Conservation (phyloP, 2,888 invertebrate species). For the Andricus quercusramuli region DNA sequence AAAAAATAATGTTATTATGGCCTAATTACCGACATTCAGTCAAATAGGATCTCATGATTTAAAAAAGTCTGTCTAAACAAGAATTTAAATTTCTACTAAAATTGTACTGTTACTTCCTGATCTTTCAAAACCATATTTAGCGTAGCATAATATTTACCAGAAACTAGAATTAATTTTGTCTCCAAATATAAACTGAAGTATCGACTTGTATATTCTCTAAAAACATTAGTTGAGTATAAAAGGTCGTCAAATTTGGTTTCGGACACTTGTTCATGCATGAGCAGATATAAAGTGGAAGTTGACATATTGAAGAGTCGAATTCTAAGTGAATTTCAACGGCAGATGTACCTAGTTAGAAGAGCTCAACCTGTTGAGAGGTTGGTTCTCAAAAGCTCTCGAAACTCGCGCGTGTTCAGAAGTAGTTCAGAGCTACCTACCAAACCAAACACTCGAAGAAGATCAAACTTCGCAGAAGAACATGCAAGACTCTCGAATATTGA, state of each 20-base stretch:
- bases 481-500: constrained; percentile 36
- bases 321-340: constrained; percentile 60
- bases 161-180: constrained; percentile 30
- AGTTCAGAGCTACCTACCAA: constrained; percentile 46
- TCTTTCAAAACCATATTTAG: background rate
- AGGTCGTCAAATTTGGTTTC: constrained; percentile 37
- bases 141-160: constrained; percentile 3
- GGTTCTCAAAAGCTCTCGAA: constrained; percentile 52
- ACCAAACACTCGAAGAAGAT: constrained; percentile 63
- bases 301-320: constrained; percentile 50
- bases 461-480: constrained; percentile 45
- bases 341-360: constrained; percentile 50
- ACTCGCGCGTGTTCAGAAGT: constrained; percentile 57
- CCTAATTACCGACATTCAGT: too few species aligned
- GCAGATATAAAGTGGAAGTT: constrained; percentile 39
- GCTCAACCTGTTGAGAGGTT: constrained; percentile 42
- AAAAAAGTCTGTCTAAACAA: background rate
- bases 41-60: too few species aligned
- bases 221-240: background rate
- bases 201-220: constrained; percentile 14
- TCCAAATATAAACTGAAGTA: constrained; percentile 21
- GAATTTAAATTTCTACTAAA: background rate
- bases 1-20: too few species aligned
- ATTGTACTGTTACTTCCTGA: background rate
- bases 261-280: constrained; percentile 42